phyloP scores from a whole-genome alignment of 1,140 invertebrate genomes.

The Anastrepha obliqua region DNA sequence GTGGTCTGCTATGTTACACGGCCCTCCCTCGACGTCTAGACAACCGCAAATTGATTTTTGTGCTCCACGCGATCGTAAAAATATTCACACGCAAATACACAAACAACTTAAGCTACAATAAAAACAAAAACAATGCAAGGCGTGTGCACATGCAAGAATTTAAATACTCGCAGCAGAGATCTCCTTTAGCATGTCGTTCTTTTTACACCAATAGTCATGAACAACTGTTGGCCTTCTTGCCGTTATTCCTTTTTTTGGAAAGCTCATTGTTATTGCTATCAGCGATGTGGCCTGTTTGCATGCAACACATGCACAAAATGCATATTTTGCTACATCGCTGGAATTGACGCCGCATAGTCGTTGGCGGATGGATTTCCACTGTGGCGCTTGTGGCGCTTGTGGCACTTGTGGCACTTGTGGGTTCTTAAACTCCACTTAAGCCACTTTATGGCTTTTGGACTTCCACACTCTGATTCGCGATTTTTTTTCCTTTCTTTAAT shows the following conservation, averaged over 20 bases:
- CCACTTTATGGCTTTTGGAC: constrained; percentile 45
- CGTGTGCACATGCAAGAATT: constrained; percentile 41
- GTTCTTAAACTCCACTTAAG: constrained; percentile 45
- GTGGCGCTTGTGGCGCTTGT: constrained; percentile 4
- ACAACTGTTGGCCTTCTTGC: background rate
- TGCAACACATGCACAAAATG: constrained; percentile 15
- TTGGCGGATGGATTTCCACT: background rate
- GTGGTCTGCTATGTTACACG: constrained; percentile 1
- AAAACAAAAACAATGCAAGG: background rate
- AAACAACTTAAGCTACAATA: background rate
- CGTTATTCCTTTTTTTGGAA: background rate
- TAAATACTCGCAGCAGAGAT: background rate
- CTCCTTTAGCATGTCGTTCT: background rate
- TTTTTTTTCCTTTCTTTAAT: background rate
- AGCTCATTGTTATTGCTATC: background rate
- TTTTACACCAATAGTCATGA: background rate
- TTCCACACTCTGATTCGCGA: background rate
- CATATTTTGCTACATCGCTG: background rate
- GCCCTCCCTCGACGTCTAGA: constrained; percentile 41
- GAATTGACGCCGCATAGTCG: constrained; percentile 4
- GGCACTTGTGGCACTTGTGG: constrained; percentile 22
- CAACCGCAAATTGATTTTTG: constrained; percentile 47
- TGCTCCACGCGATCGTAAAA: constrained; percentile 43
- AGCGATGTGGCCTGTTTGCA: background rate
- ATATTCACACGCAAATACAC: constrained; percentile 16